Conservation (phyloP, 1,140 invertebrate genomes). For the Spodoptera frugiperda region DNA sequence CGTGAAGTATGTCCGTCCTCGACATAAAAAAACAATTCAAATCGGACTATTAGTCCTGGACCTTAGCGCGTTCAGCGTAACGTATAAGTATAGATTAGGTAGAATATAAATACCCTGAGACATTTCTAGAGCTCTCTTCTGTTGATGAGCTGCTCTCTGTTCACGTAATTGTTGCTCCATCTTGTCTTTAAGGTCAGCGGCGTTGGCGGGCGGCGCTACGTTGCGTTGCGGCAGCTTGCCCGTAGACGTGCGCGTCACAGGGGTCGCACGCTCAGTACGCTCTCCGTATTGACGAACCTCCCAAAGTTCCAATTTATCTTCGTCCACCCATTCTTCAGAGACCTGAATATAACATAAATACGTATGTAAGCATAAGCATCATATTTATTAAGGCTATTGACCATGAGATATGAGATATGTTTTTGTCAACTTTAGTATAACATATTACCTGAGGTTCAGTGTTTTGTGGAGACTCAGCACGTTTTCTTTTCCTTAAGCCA, state of each 20-base stretch:
- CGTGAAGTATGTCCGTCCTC: too few species aligned
- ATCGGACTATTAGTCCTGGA: too few species aligned
- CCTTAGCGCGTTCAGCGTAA: too few species aligned
- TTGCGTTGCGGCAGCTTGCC: slow-evolving; percentile 88
- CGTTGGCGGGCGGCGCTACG: slow-evolving; percentile 86
- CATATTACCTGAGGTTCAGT: slow-evolving; percentile 91
- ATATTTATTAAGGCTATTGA: neutral
- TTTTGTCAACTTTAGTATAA: neutral
- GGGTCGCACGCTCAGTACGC: slow-evolving; percentile 88
- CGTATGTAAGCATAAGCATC: neutral
- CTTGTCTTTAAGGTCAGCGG: slow-evolving; percentile 95
- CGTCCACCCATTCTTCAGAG: slow-evolving; percentile 97
- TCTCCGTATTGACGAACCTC: slow-evolving; percentile 98
- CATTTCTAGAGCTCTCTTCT: slow-evolving; percentile 91
- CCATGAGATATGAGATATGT: too few species aligned
- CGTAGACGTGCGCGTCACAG: slow-evolving; percentile 91
- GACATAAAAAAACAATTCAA: too few species aligned
- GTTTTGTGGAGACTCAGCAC: slow-evolving; percentile 95
- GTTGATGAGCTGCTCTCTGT: slow-evolving; percentile 94
- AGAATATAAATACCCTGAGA: slow-evolving; percentile 74
- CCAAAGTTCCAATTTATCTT: slow-evolving; percentile 98
- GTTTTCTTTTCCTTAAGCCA: slow-evolving; percentile 96
- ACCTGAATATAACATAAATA: slow-evolving; percentile 83
- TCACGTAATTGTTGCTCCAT: slow-evolving; percentile 95
- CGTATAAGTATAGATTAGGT: too few species aligned